These are phyloP conservation scores for Corythornis vintsioides DNA, from an alignment of 2,113 vertebrate species.

Conservation along the genomic window DNA sequence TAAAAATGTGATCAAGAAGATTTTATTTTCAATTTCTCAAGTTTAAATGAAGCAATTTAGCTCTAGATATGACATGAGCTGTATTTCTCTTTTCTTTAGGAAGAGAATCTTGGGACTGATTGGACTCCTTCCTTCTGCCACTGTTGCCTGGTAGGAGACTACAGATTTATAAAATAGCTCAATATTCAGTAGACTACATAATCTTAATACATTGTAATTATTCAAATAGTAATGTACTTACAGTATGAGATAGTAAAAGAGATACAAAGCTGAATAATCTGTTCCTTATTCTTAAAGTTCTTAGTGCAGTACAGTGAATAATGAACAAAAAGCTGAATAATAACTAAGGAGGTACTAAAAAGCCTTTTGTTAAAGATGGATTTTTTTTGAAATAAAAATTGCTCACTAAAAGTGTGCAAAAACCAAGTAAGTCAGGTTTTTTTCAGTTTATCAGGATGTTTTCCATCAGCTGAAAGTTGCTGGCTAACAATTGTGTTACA, in stretches of 20 bases:
- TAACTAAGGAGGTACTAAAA: not conserved
- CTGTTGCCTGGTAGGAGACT: conserved; percentile 2
- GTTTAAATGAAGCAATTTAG: not conserved
- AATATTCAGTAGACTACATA: not conserved
- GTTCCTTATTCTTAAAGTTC: not conserved
- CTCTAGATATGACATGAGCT: not conserved
- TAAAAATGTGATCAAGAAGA: not conserved
- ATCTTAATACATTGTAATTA: not conserved
- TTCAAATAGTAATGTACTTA: not conserved
- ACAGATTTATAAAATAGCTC: not conserved
- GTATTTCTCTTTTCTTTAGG: conserved; percentile 25
- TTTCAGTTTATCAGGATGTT: not conserved
- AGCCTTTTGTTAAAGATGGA: not conserved
- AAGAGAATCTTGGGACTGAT: not conserved
- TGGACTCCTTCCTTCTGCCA: not conserved
- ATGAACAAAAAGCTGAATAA: not conserved
- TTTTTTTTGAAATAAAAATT: not conserved
- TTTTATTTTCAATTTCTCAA: not conserved
- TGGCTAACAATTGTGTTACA: not conserved
- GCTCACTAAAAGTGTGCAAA: not conserved
- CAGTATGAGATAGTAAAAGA: not conserved
- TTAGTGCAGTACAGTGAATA: not conserved
- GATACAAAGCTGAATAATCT: not conserved
- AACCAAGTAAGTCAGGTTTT: not conserved
- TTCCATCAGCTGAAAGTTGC: not conserved